Conservation (phyloP, 2,888 invertebrate genomes). For the Ennomos erosarius region DNA sequence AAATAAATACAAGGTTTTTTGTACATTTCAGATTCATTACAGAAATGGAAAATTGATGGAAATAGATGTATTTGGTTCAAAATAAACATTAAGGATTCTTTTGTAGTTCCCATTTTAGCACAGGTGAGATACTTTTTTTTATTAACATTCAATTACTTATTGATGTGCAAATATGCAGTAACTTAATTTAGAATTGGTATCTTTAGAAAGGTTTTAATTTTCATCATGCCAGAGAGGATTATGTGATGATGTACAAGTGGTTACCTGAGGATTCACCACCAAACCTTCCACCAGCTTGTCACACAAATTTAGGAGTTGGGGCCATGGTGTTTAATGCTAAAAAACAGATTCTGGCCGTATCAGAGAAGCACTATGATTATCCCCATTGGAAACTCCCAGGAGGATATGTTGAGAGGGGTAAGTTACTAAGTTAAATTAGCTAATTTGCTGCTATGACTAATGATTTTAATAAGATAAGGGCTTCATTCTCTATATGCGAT, state of each 20-base stretch:
- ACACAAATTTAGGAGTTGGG: slow-evolving; percentile 92
- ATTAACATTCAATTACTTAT: neutral
- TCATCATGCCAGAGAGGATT: slow-evolving; percentile 94
- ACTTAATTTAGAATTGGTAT: slow-evolving; percentile 55
- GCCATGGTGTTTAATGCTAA: slow-evolving; percentile 92
- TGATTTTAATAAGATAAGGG: too few relatives aligned
- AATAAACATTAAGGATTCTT: slow-evolving; percentile 87
- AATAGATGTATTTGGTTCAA: slow-evolving; percentile 93
- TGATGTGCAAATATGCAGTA: neutral
- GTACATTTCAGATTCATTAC: slow-evolving; percentile 86
- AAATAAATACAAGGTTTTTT: slow-evolving; percentile 4
- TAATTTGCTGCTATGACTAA: neutral
- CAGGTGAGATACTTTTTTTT: slow-evolving; percentile 77
- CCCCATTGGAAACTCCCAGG: slow-evolving; percentile 96
- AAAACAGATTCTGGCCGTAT: slow-evolving; percentile 91
- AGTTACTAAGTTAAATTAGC: slow-evolving; percentile 14
- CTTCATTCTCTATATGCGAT: too few relatives aligned
- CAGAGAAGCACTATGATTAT: slow-evolving; percentile 88
- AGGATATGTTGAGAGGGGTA: slow-evolving; percentile 94
- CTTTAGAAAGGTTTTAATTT: slow-evolving; percentile 93
- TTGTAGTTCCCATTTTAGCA: slow-evolving; percentile 90
- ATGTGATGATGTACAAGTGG: slow-evolving; percentile 94
- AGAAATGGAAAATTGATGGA: slow-evolving; percentile 87
- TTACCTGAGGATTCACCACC: slow-evolving; percentile 85
- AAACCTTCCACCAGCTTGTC: slow-evolving; percentile 91